Base-by-base conservation (phyloP, 2,113 vertebrate species). In the Caracal caracal region DNA sequence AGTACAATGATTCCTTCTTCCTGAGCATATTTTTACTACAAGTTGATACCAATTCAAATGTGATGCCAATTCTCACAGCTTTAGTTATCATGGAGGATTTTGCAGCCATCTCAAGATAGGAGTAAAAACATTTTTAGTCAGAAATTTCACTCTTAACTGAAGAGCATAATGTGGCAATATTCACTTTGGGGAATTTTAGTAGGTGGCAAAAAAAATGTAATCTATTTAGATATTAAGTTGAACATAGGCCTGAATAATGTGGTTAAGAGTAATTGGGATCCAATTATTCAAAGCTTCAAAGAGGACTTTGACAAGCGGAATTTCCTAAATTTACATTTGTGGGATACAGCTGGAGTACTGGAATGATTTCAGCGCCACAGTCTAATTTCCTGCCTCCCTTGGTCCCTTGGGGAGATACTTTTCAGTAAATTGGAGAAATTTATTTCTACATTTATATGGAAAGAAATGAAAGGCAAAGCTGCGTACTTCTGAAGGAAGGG, bases 261-360 rank as follows among this genome's bases (percentile, higher is more conserved):
- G 96, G 97, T 97, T 98, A 98, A 97, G 97, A 97, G 97, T 97
- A 98, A 98, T 98, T 97, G 98, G 96, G 71, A 97, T 97, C 95
- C 97, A 97, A 97, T 98, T 98, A 98, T 95, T 95, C 87, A 84
- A 95, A 90, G 83, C 96, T 96, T 98, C 96, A 96, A 95, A 96
- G 96, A 97, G 97, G 97, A 98, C 95, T 97, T 97, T 98, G 98
- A 98, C 97, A 97, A 98, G 96, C 92, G 96, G 97, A 97, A 97
- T 98, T 98, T 96, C 98, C 98, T 97, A 95, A 97, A 98, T 98
- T 98, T 98, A 98, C 97, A 97, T 97, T 97, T 88, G 92, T 93
- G 76, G 93, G 95, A 93, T 83, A 94, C 95, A 96, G 26, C 87
- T 88, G 30, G 87, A 92, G 95, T 96, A 80, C 97, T n/a, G 35